Percentiles rank a stretch among this genome's conserved stretches.
These are phyloP conservation scores for Drosophila micromelanica DNA, from an alignment of 1,140 invertebrate genomes.

Conservation along the genomic window DNA sequence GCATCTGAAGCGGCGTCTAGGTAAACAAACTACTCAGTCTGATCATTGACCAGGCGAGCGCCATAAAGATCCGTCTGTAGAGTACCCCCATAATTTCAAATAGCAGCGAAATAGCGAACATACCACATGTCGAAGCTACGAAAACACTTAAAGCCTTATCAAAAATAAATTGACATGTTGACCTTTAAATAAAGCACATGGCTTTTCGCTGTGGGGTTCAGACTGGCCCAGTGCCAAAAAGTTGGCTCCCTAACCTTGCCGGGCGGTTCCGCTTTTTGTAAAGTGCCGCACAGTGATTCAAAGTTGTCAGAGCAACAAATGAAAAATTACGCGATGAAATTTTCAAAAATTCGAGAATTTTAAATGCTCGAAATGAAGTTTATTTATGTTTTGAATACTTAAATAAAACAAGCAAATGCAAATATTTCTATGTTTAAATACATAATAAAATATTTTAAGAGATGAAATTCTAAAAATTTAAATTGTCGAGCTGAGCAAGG, in stretches of 20 bases:
- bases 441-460: no score
- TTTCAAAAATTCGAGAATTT: no score
- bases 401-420: no score
- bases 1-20: slow-evolving; percentile 70
- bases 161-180: slow-evolving; percentile 59
- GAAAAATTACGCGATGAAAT: background rate
- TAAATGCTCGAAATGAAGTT: no score
- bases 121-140: background rate
- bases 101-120: slow-evolving; percentile 8
- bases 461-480: no score
- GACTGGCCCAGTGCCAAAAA: slow-evolving; percentile 46
- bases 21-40: slow-evolving; percentile 66
- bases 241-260: slow-evolving; percentile 42
- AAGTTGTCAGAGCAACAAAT: background rate
- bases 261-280: slow-evolving; percentile 26
- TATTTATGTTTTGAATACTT: no score
- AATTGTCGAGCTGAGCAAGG: no score
- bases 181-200: slow-evolving; percentile 52
- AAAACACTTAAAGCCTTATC: slow-evolving; percentile 49
- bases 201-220: slow-evolving; percentile 17
- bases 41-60: slow-evolving; percentile 13
- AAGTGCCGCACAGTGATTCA: slow-evolving; percentile 26
- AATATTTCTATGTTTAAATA: no score
- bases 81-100: slow-evolving; percentile 16
- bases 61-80: slow-evolving; percentile 12